These are phyloP conservation scores for Syrphus vitripennis DNA, from an alignment of 2,888 invertebrate genomes.

Conservation along the genomic window DNA sequence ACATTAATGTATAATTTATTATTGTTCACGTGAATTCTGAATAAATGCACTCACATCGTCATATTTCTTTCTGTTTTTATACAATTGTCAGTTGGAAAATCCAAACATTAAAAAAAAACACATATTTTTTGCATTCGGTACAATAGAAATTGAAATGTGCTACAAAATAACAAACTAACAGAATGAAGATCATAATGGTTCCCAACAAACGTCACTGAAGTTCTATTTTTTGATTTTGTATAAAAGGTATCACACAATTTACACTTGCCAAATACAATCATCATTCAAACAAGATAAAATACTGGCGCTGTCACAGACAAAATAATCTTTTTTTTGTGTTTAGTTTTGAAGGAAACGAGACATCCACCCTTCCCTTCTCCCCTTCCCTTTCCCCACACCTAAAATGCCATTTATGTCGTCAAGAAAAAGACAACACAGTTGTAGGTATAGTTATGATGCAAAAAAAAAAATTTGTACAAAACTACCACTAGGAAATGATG, in stretches of 20 bases:
- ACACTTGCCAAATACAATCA: conserved; percentile 60
- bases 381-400: background rate
- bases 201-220: conserved; percentile 51
- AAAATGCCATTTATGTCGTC: conserved; percentile 40
- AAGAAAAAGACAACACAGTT: conserved; percentile 20
- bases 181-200: conserved; percentile 31
- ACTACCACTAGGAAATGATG: background rate
- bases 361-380: background rate
- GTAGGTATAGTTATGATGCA: too few relatives aligned
- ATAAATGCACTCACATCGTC: background rate
- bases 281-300: conserved; percentile 62
- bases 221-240: background rate
- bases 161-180: background rate
- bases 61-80: too few relatives aligned
- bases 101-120: background rate
- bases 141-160: conserved; percentile 28
- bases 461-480: background rate
- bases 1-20: too few relatives aligned
- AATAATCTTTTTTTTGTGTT: conserved; percentile 31
- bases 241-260: conserved; percentile 47
- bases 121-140: background rate
- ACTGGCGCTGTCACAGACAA: conserved; percentile 58
- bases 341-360: conserved; percentile 44
- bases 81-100: background rate
- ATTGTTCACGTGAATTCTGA: background rate